phyloP scores from a whole-genome alignment of 64 coral and sea anemone genomes.

The Dendronephthya gigantea region DNA sequence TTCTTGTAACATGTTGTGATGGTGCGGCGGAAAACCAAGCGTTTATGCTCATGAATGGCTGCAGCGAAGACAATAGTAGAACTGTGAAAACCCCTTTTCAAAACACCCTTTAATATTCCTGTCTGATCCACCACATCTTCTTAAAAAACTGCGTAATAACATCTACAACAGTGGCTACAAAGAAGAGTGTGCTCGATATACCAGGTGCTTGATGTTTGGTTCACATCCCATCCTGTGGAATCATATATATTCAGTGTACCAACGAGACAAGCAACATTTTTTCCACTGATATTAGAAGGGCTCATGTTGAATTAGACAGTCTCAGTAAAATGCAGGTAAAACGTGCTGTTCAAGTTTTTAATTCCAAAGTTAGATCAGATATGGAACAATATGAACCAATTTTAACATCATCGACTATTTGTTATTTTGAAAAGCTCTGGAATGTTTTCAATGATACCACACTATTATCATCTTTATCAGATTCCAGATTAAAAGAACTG shows the following conservation, averaged over 20 bases:
- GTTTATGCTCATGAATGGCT: not conserved
- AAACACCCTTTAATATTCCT: not conserved
- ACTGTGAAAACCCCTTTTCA: not conserved
- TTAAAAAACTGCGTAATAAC: conserved; percentile 6
- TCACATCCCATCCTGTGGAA: not conserved
- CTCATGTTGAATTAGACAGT: not conserved
- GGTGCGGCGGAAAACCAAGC: not conserved
- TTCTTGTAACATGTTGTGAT: conserved; percentile 12
- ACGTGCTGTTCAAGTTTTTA: not conserved
- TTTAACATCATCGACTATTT: not conserved
- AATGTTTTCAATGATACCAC: not conserved
- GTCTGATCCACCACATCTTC: not conserved
- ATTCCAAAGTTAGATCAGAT: not conserved
- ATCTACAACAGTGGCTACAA: conserved; percentile 15
- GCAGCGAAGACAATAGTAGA: not conserved
- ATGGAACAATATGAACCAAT: not conserved
- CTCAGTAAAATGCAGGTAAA: conserved; percentile 9
- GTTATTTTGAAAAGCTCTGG: not conserved
- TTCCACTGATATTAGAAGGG: not conserved
- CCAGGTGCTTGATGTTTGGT: not conserved
- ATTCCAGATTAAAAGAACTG: not conserved
- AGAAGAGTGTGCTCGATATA: not conserved
- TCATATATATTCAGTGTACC: not conserved
- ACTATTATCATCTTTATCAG: not conserved
- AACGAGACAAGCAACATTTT: not conserved